Base-by-base conservation (phyloP, 2,888 invertebrate genomes). In the Vanessa cardui region DNA sequence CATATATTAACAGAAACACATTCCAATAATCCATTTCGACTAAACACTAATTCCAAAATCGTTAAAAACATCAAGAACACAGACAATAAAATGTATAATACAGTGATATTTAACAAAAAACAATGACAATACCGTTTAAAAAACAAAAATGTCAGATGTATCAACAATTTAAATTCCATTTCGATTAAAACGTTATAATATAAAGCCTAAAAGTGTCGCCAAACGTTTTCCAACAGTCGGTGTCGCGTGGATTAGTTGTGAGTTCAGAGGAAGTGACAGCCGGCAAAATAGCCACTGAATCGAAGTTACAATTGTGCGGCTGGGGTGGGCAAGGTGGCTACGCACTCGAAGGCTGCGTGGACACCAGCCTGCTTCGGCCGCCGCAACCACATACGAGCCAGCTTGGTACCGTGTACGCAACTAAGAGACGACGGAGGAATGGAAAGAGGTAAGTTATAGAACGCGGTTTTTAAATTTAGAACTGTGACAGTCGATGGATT, bases 381-480 rank as follows among this genome's bases (percentile, higher is more conserved):
- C 93, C 84, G 96, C 96, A 92, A 83, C 94, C 94, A 80, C 95
- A 95, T 86, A 89, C 94, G 68, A 98, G 97, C 93, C 98, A 98
- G 88, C 95, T 98, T 83, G 98, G 98, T 78, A 99, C 98, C 81
- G 99, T 99, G 83, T 99, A 99, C 92, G 99, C 99, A 80, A 99
- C 99, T 80, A 99, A 99, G 93, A 94, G 99, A 85, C 95, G 99
- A 84, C 94, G 99, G 82, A 94, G 99, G 86, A 99, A 98, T 93
- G 98, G 98, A 76, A 99, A 99, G 94, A 98, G 98, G 99, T 98
- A 89, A 92, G 95, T 21, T 20, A 31, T 52, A 18, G 16, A 44
- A 21, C 21, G 12, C 39, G 2, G 4, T 39, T 45, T 54, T 12
- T 50, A 5, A 20, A 50, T 21, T 1, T 50, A 6, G 21, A 21